These are phyloP conservation scores for Amphimedon queenslandica DNA, from an alignment of 37 sponge, comb jelly and placozoan genomes.

Conservation along the genomic window DNA sequence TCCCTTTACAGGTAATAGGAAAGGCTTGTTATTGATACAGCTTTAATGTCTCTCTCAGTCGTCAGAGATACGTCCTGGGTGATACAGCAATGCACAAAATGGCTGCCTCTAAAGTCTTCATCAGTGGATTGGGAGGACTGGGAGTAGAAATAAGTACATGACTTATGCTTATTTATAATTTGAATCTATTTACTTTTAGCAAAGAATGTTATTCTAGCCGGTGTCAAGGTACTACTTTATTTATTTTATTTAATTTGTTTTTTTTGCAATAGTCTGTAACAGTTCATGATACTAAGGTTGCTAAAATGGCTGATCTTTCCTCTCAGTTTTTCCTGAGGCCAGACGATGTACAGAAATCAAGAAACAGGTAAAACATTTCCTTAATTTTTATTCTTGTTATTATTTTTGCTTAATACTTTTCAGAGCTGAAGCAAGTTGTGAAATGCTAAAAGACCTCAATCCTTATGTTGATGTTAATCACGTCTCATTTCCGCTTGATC, in stretches of 20 bases:
- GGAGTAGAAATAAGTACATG: constrained; percentile 85
- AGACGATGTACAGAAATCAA: constrained; percentile 41
- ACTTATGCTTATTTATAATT: not conserved
- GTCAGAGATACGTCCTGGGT: constrained; percentile 91
- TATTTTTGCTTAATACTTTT: not conserved
- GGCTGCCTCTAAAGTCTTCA: constrained; percentile 73
- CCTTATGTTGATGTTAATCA: constrained; percentile 83
- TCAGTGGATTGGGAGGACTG: constrained; percentile 83
- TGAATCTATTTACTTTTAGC: constrained; percentile 41
- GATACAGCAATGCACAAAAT: constrained; percentile 89
- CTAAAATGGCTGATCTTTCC: constrained; percentile 69
- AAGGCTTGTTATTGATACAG: not conserved
- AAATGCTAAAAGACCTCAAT: constrained; percentile 83
- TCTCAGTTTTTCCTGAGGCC: constrained; percentile 91
- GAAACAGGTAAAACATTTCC: constrained; percentile 41
- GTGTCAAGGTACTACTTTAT: constrained; percentile 63
- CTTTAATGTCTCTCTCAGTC: constrained; percentile 36
- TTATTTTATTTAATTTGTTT: not conserved
- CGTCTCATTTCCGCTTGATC: constrained; percentile 15
- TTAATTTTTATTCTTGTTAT: not conserved
- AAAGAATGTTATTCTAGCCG: constrained; percentile 81
- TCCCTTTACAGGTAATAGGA: constrained; percentile 73
- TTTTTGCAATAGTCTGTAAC: constrained; percentile 57
- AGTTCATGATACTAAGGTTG: constrained; percentile 68
- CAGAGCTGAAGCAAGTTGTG: constrained; percentile 72